Base-by-base conservation (phyloP, 2,797 vertebrate species). In the Gymnodraco acuticeps region DNA sequence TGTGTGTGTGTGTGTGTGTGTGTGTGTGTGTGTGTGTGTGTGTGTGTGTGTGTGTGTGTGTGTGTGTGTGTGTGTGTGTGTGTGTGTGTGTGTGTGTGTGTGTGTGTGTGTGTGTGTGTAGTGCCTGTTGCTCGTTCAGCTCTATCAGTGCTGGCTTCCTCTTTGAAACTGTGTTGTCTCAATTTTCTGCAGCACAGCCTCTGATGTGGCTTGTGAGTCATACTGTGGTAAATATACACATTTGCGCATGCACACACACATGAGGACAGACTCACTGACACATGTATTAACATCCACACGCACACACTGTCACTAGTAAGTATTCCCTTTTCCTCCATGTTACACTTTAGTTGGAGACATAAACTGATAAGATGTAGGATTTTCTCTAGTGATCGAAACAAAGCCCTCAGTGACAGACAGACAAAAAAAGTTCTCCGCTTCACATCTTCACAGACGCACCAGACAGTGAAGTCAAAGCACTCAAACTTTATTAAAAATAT, bases 181-280 rank as follows among this genome's bases (percentile, higher is more conserved):
- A 82, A 73, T 89, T 91, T 93, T 90, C 85, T 84, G 80, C 89
- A 85, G 84, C 84, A 80, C 52, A 62, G 77, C 85, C 84, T 94
- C 81, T 93, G 91, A 93, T 93, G 94, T 93, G 94, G 93, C 84
- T 86, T 83, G 54, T 93, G 91, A 93, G 85, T 94, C 93, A 94
- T 86, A 65, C 64, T 92, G 92, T 91, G 93, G 91, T 93, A 86
- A 93, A 91, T 88, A 91, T 82, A 92, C 87, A 88, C 82, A 87
- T 85, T 86, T 84, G 83, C 71, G 60, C 87, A 83, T 56, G 70
- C 81, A 85, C 75, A 74, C 33, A 51, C 70, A 80, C 67, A 80
- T 13, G 46, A 48, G 47, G 23, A 76, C 72, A 74, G 27, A 71
- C 50, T 64, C 63, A 74, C 68, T 80, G 45, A 63, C 68, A 78